phyloP scores from a whole-genome alignment of 2,113 vertebrate species.

The human region DNA sequence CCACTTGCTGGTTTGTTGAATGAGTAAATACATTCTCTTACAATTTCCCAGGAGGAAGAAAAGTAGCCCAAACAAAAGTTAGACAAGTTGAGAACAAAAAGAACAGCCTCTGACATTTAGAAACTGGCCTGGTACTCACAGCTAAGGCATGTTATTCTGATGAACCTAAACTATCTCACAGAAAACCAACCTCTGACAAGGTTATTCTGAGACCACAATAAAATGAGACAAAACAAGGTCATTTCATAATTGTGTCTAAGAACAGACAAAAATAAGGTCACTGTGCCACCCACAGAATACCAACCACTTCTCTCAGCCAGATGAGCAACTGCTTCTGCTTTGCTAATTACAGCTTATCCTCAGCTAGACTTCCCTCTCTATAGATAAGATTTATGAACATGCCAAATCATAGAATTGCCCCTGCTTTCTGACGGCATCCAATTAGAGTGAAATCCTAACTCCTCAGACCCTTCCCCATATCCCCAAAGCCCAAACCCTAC shows the following conservation, averaged over 20 bases:
- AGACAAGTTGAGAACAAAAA: neutral
- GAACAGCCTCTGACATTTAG: neutral
- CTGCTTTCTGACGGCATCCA: neutral
- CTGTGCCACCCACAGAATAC: neutral
- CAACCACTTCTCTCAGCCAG: neutral
- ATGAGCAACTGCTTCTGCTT: neutral
- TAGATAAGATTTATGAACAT: neutral
- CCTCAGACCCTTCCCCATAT: neutral
- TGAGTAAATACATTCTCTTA: neutral
- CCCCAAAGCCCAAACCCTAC: neutral
- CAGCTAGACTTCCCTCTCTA: neutral
- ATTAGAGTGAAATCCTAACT: neutral
- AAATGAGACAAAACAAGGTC: constrained; percentile 3
- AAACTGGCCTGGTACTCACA: neutral
- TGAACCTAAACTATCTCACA: neutral
- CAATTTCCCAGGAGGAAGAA: neutral
- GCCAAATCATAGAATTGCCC: neutral
- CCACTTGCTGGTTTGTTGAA: neutral
- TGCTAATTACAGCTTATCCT: neutral
- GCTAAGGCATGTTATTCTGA: neutral
- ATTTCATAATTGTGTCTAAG: constrained; percentile 26
- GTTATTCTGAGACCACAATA: neutral
- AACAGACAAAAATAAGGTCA: constrained; percentile 28
- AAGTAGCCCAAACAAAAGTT: neutral
- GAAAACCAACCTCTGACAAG: neutral